phyloP scores from a whole-genome alignment of 2,797 vertebrate genomes.

The Agapornis canus region DNA sequence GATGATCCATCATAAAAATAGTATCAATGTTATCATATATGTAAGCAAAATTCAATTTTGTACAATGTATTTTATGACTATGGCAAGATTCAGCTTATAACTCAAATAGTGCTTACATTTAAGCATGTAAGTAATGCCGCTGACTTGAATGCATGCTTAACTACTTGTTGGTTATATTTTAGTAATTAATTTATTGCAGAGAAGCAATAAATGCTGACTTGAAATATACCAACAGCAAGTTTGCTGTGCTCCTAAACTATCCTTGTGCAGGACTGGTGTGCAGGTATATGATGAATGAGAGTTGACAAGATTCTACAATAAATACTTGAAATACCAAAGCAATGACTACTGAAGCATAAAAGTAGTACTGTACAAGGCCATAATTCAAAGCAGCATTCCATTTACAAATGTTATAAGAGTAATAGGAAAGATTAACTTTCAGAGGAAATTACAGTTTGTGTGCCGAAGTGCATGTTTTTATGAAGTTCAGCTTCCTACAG shows the following conservation, averaged over 20 bases:
- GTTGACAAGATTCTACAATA: slow-evolving; percentile 37
- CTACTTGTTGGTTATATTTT: not conserved
- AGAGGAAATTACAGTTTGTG: slow-evolving; percentile 26
- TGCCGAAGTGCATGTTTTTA: slow-evolving; percentile 22
- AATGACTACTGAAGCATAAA: slow-evolving; percentile 32
- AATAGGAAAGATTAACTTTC: slow-evolving; percentile 51
- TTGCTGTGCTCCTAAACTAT: not conserved
- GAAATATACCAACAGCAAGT: not conserved
- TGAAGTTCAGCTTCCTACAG: slow-evolving; percentile 2
- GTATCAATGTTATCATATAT: not conserved
- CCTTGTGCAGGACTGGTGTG: not conserved
- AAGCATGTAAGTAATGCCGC: not conserved
- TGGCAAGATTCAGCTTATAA: not conserved
- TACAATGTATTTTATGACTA: not conserved
- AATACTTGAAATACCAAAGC: slow-evolving; percentile 32
- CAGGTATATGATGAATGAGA: slow-evolving; percentile 52
- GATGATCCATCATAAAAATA: not conserved
- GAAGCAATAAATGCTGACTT: not conserved
- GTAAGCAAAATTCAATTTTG: not conserved
- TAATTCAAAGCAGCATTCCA: slow-evolving; percentile 39
- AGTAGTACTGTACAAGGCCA: not conserved
- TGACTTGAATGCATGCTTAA: not conserved
- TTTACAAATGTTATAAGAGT: slow-evolving; percentile 29
- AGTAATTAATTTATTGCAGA: slow-evolving; percentile 11
- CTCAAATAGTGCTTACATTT: not conserved